Evolutionary conservation across 2,113 vertebrate species (phyloP), one percentile per base, ranked within the genome.

Genomic region (Phaethon lepturus): DNA sequence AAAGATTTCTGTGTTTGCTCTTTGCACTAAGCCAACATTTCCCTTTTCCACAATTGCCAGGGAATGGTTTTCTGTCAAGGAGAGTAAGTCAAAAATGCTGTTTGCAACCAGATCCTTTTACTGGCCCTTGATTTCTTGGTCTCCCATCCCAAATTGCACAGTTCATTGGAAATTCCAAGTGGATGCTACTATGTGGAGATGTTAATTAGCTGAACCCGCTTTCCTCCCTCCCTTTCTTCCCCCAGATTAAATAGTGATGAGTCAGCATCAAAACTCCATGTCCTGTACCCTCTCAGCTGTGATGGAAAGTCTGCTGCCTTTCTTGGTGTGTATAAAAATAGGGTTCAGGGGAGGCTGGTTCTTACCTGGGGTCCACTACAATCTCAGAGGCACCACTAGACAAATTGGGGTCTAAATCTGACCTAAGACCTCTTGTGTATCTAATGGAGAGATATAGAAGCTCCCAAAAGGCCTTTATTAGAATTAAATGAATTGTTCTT

Each of bases 1-100:
- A 94, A 96, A 95, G 88, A 86, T 87, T 77, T 75, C 73, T 74
- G 33, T 79, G 59, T 90, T 92, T 92, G 62, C 8, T 35, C 2
- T 75, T 52, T 79, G 29, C 62, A 23, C 47, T 74, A 84, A 96
- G 22, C 42, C 56, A 68, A 90, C 45, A 45, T 76, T 94, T 97
- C 83, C 83, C 88, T 59, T 95, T 89, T 33, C 64, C 49, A 56
- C 66, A 84, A 38, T 60, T 56, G 74, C 56, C 44, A 50, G 20
- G 45, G 60, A 86, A 68, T 28, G 12, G 49, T 53, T 84, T 89
- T 55, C 77, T 81, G 45, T 81, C 68, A 59, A 95, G 52, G 58
- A 78, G 66, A 88, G 45, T 0, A 2, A 81, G 35, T 75, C 20
- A 87, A 83, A 96, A 95, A 45, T 0, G 1, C 17, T 52, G 13